A percentile compares a stretch with the other conserved stretches of the same genome.
These are phyloP conservation scores for Xyrauchen texanus DNA, from an alignment of 2,113 vertebrate genomes.

Conservation along the genomic window DNA sequence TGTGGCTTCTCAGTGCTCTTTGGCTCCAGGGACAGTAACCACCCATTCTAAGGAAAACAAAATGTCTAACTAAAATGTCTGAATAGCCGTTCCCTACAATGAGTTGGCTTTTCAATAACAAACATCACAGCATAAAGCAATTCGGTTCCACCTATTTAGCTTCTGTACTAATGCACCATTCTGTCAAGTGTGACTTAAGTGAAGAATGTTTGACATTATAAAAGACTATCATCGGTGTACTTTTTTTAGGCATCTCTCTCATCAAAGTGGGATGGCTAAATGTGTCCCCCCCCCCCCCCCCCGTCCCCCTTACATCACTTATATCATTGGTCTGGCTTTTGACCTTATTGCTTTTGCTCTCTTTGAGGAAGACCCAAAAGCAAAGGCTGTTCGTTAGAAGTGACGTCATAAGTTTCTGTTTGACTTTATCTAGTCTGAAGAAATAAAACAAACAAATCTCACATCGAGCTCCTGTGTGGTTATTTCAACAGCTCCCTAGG, in stretches of 20 bases:
- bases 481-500: constrained; percentile 81
- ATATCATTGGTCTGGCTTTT: constrained; percentile 19
- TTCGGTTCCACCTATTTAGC: constrained; percentile 26
- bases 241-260: constrained; percentile 25
- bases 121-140: constrained; percentile 26
- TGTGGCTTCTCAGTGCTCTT: constrained; percentile 43
- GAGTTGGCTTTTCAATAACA: constrained; percentile 32
- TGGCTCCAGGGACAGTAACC: constrained; percentile 14
- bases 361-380: constrained; percentile 4
- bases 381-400: constrained; percentile 29
- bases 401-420: not conserved
- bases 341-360: constrained; percentile 39
- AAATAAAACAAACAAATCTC: constrained; percentile 47
- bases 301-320: constrained; percentile 9
- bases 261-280: constrained; percentile 27
- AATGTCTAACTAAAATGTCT: constrained; percentile 35
- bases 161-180: not conserved
- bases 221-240: not conserved
- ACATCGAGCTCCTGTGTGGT: constrained; percentile 86
- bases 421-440: constrained; percentile 11
- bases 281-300: not conserved
- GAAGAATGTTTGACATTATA: constrained; percentile 6
- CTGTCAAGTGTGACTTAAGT: not conserved
- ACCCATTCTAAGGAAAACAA: constrained; percentile 37
- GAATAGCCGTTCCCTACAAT: not conserved